Evolutionary conservation across 2,797 vertebrate genomes (phyloP), one percentile per base, ranked within the genome.

Genomic region (Melopsittacus undulatus): DNA sequence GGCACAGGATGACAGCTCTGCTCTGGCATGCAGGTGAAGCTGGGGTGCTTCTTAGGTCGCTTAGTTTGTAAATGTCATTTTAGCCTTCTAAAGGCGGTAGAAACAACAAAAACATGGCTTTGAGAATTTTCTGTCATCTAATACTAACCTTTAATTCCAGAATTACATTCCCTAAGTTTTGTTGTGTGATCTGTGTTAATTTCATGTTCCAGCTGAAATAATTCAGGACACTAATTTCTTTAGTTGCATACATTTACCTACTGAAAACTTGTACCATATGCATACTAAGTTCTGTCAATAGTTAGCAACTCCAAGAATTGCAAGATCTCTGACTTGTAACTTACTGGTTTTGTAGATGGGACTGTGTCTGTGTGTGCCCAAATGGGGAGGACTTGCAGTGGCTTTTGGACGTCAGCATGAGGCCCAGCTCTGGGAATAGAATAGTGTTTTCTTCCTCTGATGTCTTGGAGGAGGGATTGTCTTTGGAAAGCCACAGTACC

Each of bases 121-220:
- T 73, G 54, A 66, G 38, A 52, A 11, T 68, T 93, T 89, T 69
- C 42, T 24, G 4, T 85, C 8, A 16, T 38, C 4, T 56, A 26
- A 29, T 40, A n/a, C 29, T 89, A 4, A 75, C n/a, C 4, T 57
- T 86, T 68, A 13, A 22, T 32, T 90, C 9, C 42, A 42, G 66
- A 81, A 51, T 15, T 24, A 17, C n/a, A 32, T 46, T 80, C 13
- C n/a, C 57, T 34, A 72, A 32, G 3, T 79, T 89, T 77, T 86
- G 11, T 84, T 92, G 30, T 48, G 16, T 2, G 2, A 34, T 74
- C 42, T 85, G n/a, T 79, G 51, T 83, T 89, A 52, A 43, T 82
- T 77, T 93, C 91, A n/a, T 48, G 19, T 88, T 84, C 40, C 19
- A 17, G 20, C 29, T 90, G 86, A 68, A 95, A 59, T 83, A 77